phyloP scores from a whole-genome alignment of 2,113 vertebrate genomes.

The Elachura formosa region DNA sequence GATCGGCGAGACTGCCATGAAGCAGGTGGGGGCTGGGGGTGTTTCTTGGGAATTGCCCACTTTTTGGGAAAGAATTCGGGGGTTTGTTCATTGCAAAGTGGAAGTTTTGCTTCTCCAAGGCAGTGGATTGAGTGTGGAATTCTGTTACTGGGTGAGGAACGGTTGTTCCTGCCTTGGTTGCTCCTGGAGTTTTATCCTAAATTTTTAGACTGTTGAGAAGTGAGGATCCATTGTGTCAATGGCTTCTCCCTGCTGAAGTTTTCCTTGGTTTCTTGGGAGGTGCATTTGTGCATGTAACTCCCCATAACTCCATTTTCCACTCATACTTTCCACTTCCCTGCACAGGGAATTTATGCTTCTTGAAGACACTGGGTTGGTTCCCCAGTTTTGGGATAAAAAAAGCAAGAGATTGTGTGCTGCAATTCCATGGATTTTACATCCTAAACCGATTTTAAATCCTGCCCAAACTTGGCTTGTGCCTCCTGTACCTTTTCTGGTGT shows the following conservation, averaged over 20 bases:
- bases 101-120: neutral
- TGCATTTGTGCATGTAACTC: fast-evolving
- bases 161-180: neutral
- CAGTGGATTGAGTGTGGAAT: fast-evolving
- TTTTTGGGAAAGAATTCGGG: too few relatives aligned
- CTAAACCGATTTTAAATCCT: neutral
- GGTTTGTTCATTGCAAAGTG: too few relatives aligned
- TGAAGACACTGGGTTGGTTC: neutral
- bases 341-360: neutral
- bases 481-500: neutral
- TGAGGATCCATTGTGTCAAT: fast-evolving
- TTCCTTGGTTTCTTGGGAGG: neutral
- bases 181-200: neutral
- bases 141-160: fast-evolving
- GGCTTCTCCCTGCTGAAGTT: neutral
- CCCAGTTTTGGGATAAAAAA: neutral
- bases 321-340: fast-evolving
- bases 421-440: neutral
- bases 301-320: neutral
- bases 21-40: slow-evolving; percentile 76
- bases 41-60: neutral
- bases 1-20: slow-evolving; percentile 95
- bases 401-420: fast-evolving
- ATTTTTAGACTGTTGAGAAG: fast-evolving
- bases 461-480: neutral